Evolutionary conservation across 2,888 invertebrate species (phyloP).

Genomic region (Choristoneura rosaceana): DNA sequence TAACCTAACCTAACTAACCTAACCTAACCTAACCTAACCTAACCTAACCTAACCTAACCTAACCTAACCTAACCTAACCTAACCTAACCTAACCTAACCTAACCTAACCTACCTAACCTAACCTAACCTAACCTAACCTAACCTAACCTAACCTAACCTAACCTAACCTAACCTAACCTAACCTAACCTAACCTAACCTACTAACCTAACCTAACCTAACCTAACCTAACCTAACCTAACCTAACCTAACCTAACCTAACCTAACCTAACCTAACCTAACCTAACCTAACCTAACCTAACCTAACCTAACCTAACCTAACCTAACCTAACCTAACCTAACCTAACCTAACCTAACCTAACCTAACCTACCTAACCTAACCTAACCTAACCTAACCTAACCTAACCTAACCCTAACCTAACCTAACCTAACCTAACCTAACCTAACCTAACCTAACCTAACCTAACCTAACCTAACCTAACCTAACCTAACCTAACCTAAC

Average conservation of each 20-base stretch:
- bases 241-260: conserved; percentile 38
- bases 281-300: conserved; percentile 29
- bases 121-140: conserved; percentile 18
- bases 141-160: conserved; percentile 24
- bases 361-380: conserved; percentile 32
- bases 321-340: conserved; percentile 32
- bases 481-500: conserved; percentile 22
- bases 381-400: conserved; percentile 34
- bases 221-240: conserved; percentile 29
- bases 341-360: conserved; percentile 33
- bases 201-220: conserved; percentile 12
- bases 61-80: conserved; percentile 17
- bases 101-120: conserved; percentile 17
- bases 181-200: no score
- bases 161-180: conserved; percentile 24
- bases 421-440: conserved; percentile 13
- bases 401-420: conserved; percentile 34
- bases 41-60: conserved; percentile 19
- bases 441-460: conserved; percentile 11
- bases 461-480: conserved; percentile 19
- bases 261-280: conserved; percentile 41
- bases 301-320: conserved; percentile 31
- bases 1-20: conserved; percentile 39
- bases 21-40: conserved; percentile 25
- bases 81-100: conserved; percentile 18